Base-by-base conservation (phyloP, 2,888 invertebrate species). In the Trichacis sp. region DNA sequence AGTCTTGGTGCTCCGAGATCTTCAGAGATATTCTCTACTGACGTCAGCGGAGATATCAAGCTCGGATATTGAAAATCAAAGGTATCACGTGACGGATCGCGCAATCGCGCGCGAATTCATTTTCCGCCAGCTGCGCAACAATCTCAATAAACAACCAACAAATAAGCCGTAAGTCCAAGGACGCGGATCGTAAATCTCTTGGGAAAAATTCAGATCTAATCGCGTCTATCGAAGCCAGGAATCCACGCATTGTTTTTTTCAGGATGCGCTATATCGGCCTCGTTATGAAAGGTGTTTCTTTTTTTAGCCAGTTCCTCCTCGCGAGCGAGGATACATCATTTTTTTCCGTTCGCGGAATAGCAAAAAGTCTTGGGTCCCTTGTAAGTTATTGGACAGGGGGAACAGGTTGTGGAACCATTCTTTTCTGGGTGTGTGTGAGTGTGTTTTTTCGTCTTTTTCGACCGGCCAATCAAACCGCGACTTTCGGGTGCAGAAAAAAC, bases 41-140 rank as follows among this genome's bases (percentile, higher is more conserved):
- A 76, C 71, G 73, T 76, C 76, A 73, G 46, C 59, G 19, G n/a
- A 4, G 24, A 24, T 24, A 29, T 33, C 53, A 45, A 15, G 9
- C 18, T 36, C 14, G n/a, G 49, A 11, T 14, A 54, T n/a, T 12
- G 50, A 38, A 53, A 54, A 65, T 50, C 48, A 51, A n/a, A 52
- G 42, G 33, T 33, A 6, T 33, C 66, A 72, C 71, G 71, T 62
- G 69, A 61, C 60, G 69, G 71, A 48, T 64, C 52, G 43, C 48
- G 55, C 55, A 51, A 64, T 20, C 36, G 15, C 29, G 29, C 36
- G 14, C 8, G 19, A 54, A 43, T 62, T 43, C 33, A 24, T 42
- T 29, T 46, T 46, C 20, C 19, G 47, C 40, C 46, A 24, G 29
- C 14, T 9, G 50, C 17, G 18, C 46, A 33, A 33, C 33, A 11